These are phyloP conservation scores for Eucera pruinosa DNA, from an alignment of 2,888 invertebrate species.

Conservation along the genomic window DNA sequence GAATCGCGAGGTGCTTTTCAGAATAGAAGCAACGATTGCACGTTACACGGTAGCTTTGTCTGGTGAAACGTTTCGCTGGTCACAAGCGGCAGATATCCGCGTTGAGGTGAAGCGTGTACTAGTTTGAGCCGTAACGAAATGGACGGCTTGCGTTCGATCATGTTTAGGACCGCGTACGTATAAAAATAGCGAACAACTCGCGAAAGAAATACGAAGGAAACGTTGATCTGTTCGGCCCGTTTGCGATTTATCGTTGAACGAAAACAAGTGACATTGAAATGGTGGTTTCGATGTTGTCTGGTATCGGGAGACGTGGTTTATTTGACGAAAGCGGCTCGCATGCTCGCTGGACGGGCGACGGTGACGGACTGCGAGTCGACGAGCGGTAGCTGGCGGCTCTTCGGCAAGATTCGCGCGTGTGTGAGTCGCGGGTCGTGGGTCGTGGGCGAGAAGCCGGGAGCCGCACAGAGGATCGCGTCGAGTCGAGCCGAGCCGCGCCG, in stretches of 20 bases:
- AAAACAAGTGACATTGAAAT: neutral
- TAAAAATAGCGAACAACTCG: neutral
- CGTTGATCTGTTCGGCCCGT: too few species aligned
- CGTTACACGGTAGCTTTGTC: too few species aligned
- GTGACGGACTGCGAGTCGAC: slow-evolving; percentile 82
- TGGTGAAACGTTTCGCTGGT: neutral
- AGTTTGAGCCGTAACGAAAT: too few species aligned
- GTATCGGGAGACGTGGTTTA: neutral
- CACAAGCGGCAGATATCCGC: too few species aligned
- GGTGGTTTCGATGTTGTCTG: neutral
- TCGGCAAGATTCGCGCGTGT: slow-evolving; percentile 68
- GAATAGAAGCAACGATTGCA: neutral
- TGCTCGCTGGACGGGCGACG: slow-evolving; percentile 77
- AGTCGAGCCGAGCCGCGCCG: too few species aligned
- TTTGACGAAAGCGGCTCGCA: slow-evolving; percentile 20
- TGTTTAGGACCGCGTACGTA: neutral
- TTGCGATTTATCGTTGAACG: neutral
- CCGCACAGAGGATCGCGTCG: slow-evolving; percentile 66
- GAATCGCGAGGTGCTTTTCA: too few species aligned
- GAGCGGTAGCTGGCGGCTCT: slow-evolving; percentile 83
- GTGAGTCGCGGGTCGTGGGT: slow-evolving; percentile 63
- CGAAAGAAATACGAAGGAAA: neutral
- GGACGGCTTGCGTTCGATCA: too few species aligned
- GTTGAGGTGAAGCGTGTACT: too few species aligned
- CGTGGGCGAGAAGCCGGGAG: slow-evolving; percentile 70